A percentile compares a stretch with the other conserved stretches of the same genome.
Conservation (phyloP, 1,140 invertebrate genomes). For the Yoshiicerus persimilis region DNA sequence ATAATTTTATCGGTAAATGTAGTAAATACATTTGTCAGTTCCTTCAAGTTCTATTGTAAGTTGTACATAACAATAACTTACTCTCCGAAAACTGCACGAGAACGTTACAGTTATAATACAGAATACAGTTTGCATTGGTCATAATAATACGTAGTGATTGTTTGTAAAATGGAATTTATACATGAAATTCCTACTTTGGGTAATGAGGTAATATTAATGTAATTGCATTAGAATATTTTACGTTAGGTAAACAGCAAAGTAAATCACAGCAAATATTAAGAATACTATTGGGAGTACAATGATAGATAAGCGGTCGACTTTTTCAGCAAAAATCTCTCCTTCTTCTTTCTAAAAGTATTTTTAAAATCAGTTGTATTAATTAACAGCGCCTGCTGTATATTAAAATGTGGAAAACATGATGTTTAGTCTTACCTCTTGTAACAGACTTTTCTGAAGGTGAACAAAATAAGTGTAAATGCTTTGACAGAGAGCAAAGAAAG, state of each 20-base stretch:
- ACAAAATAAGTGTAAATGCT: neutral
- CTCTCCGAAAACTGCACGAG: too few relatives aligned
- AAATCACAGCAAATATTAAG: constrained; percentile 26
- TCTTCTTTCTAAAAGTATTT: neutral
- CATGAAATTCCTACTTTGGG: too few relatives aligned
- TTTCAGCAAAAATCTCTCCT: neutral
- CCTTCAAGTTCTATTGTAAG: too few relatives aligned
- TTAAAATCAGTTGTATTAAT: neutral
- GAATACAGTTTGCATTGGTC: too few relatives aligned
- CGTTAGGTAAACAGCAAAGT: constrained; percentile 29
- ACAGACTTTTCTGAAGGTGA: neutral
- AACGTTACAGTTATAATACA: too few relatives aligned
- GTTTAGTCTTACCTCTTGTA: neutral
- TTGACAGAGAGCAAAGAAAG: constrained; percentile 21
- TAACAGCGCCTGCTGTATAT: neutral
- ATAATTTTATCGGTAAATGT: too few relatives aligned
- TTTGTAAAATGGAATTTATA: too few relatives aligned
- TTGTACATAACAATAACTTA: too few relatives aligned
- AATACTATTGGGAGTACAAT: constrained; percentile 22
- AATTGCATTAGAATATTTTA: too few relatives aligned
- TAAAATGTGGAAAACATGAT: neutral
- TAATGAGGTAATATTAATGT: neutral
- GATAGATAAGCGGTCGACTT: neutral
- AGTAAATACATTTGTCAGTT: too few relatives aligned
- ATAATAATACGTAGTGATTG: too few relatives aligned